Base-by-base conservation (phyloP, 2,113 vertebrate genomes). In the Lethenteron reissneri region DNA sequence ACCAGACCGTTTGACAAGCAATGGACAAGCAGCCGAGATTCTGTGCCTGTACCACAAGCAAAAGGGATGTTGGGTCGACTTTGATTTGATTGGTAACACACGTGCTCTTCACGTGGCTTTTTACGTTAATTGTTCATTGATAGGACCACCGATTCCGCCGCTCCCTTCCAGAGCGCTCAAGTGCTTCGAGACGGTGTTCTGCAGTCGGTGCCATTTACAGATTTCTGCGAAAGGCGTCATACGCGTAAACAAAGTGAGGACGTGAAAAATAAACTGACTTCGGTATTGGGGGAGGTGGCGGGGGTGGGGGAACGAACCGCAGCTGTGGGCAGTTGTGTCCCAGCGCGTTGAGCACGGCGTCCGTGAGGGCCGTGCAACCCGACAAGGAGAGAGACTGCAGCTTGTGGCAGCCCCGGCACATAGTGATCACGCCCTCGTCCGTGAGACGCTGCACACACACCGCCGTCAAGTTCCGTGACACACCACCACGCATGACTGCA, bases 321-420 rank as follows among this genome's bases (percentile, higher is more conserved):
- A 92, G 82, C 77, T 81, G 78, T 4, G 89, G 87, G 79, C 89
- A 92, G 82, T 92, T 92, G 73, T 91, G 79, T 75, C 88, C 89
- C 79, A 92, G 83, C 56, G 89, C 88, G 19, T 84, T 88, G 74
- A 92, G 84, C 57, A 88, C 89, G 76, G 88, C 85, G 57, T 91
- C 89, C 1, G 88, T 91, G 76, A 92, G 85, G 81, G 84, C 88
- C 78, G 85, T 79, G 79, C 89, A 92, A 74, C 88, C 89, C 8
- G 89, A 92, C 75, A 92, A 80, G 78, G 88, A 91, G 56, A 92
- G 83, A 19, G 87, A 86, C 79, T 91, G 88, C 71, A 92, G 83
- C 75, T 83, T 83, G 73, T 81, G 87, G 78, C 89, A 91, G 76
- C 88, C 88, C 75, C 85, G 79, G 77, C 88, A 88, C 59, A 92